phyloP scores from a whole-genome alignment of 2,888 invertebrate genomes.

The Schizotus pectinicornis region DNA sequence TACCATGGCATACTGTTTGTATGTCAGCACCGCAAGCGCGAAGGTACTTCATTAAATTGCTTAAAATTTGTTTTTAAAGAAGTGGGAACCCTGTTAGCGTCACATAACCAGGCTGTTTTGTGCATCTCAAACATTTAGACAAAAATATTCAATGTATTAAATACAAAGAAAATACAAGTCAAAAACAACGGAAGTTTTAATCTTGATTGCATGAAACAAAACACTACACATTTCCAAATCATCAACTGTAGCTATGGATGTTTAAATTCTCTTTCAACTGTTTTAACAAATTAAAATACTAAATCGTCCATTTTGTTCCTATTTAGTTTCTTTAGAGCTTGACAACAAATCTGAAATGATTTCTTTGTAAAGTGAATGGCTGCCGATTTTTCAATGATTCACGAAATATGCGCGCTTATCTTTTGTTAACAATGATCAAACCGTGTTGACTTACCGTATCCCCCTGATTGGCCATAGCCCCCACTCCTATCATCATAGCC shows the following conservation, averaged over 20 bases:
- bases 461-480: conserved; percentile 39
- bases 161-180: too few species aligned
- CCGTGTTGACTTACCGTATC: conserved; percentile 41
- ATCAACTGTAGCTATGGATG: neutral
- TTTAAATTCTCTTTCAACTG: neutral
- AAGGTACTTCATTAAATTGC: too few species aligned
- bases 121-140: conserved; percentile 7
- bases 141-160: neutral
- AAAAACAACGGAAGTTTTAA: too few species aligned
- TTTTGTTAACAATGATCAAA: neutral
- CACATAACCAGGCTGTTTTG: conserved; percentile 26
- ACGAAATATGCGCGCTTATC: neutral
- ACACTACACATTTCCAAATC: too few species aligned
- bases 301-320: neutral
- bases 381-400: neutral
- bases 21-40: too few species aligned
- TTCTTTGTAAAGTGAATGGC: neutral
- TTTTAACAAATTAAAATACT: neutral
- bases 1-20: too few species aligned
- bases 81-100: conserved; percentile 13
- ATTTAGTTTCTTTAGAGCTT: neutral
- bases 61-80: neutral
- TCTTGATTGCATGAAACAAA: too few species aligned
- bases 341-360: neutral
- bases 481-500: conserved; percentile 42